Conservation (phyloP, 2,888 invertebrate genomes). For the Pherbina coryleti region DNA sequence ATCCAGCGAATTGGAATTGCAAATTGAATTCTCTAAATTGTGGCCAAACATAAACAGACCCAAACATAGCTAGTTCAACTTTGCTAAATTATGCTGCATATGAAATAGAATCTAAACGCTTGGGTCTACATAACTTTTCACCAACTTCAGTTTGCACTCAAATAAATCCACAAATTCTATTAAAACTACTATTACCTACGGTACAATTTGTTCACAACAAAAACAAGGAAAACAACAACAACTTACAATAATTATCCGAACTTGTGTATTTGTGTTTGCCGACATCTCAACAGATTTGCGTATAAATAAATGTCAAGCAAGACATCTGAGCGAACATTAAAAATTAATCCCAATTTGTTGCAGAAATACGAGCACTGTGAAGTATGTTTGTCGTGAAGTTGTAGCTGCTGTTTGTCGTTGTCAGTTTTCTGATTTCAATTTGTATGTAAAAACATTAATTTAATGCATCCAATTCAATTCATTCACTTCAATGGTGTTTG, state of each 20-base stretch:
- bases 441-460: conserved; percentile 46
- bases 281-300: conserved; percentile 14
- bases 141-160: not conserved
- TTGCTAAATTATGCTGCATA: not conserved
- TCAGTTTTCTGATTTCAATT: conserved; percentile 58
- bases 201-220: not conserved
- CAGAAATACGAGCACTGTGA: conserved; percentile 6
- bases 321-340: conserved; percentile 27
- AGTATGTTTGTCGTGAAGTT: not conserved
- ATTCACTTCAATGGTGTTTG: not conserved
- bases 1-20: not conserved
- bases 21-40: conserved; percentile 43
- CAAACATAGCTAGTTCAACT: not conserved
- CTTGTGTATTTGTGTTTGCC: conserved; percentile 6
- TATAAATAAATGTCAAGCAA: conserved; percentile 6
- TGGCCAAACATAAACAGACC: conserved; percentile 29
- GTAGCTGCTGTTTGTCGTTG: conserved; percentile 47
- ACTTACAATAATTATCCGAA: not conserved
- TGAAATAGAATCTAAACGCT: conserved; percentile 19
- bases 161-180: conserved; percentile 24
- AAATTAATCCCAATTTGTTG: conserved; percentile 29
- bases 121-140: conserved; percentile 8
- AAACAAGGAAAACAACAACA: not conserved
- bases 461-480: conserved; percentile 30
- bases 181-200: conserved; percentile 9